Percentiles rank a stretch among this genome's conserved stretches.
Evolutionary conservation across 2,797 vertebrate genomes (phyloP).

Genomic region (Parauchenoglanis punctatus): DNA sequence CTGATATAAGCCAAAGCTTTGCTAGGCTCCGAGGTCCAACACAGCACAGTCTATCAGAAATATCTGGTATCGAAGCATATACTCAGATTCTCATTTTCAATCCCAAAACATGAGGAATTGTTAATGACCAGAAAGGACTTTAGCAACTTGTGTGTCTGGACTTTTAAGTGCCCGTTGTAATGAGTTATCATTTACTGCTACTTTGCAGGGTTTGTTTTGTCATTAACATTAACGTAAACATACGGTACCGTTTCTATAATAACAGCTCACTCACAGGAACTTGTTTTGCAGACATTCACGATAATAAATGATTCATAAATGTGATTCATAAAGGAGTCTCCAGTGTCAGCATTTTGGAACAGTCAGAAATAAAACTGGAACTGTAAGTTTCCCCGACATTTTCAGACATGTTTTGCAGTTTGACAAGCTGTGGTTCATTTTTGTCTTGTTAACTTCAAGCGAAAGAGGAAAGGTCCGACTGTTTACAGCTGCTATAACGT

Average conservation of each 20-base stretch:
- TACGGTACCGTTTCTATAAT: neutral
- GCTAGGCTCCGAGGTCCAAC: slow-evolving; percentile 56
- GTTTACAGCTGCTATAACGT: too few species aligned
- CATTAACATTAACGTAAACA: too few species aligned
- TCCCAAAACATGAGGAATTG: neutral
- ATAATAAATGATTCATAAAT: neutral
- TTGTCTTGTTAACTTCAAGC: too few species aligned
- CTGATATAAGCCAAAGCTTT: slow-evolving; percentile 68
- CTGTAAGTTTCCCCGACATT: too few species aligned
- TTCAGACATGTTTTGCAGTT: too few species aligned
- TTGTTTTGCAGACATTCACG: neutral
- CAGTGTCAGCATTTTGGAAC: neutral
- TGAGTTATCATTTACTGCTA: too few species aligned
- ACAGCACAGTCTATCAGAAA: neutral
- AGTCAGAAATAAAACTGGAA: too few species aligned
- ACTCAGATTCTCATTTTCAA: neutral
- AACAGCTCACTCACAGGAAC: neutral
- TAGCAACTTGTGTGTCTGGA: neutral
- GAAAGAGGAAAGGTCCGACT: too few species aligned
- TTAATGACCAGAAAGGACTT: neutral
- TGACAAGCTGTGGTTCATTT: too few species aligned
- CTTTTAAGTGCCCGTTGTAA: neutral
- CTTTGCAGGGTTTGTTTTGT: neutral
- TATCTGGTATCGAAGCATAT: neutral
- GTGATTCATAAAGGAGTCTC: neutral